Percentiles rank a stretch among this genome's conserved stretches.
These are phyloP conservation scores for Leucopsar rothschildi DNA, from an alignment of 2,113 vertebrate species.

Conservation along the genomic window DNA sequence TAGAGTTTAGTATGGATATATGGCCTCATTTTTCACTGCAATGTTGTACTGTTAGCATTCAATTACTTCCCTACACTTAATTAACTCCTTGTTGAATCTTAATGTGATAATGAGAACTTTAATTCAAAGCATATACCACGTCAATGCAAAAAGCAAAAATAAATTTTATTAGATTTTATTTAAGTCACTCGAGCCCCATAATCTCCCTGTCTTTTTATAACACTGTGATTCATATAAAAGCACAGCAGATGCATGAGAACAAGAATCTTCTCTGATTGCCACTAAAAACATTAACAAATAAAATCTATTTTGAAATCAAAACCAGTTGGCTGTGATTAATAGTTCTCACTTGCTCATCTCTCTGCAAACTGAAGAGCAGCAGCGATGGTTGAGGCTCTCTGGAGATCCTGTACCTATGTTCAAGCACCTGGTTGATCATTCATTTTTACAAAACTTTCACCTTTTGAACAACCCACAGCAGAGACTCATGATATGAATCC, in stretches of 20 bases:
- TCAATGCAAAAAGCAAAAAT: not conserved
- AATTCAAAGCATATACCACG: not conserved
- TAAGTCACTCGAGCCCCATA: not conserved
- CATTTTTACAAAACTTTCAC: not conserved
- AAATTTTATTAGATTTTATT: not conserved
- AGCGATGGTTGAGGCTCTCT: not conserved
- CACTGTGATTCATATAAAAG: not conserved
- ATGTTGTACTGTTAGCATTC: not conserved
- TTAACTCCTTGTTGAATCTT: conserved; percentile 19
- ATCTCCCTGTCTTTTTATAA: conserved; percentile 19
- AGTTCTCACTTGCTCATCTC: not conserved
- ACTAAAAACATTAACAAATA: not conserved
- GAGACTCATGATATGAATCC: not conserved
- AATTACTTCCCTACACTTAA: not conserved
- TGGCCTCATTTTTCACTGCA: not conserved
- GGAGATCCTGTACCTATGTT: not conserved
- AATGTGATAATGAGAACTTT: conserved; percentile 34
- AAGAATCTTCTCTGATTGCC: not conserved
- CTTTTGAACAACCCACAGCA: not conserved
- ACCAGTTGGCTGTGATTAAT: not conserved
- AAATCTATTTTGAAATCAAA: not conserved
- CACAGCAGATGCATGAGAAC: not conserved
- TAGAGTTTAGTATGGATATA: not conserved
- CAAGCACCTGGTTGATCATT: not conserved
- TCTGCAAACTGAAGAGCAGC: not conserved